Percentiles rank a stretch among this genome's conserved stretches.
phyloP scores from a whole-genome alignment of 2,888 invertebrate species.

The Uloborus plumipes region DNA sequence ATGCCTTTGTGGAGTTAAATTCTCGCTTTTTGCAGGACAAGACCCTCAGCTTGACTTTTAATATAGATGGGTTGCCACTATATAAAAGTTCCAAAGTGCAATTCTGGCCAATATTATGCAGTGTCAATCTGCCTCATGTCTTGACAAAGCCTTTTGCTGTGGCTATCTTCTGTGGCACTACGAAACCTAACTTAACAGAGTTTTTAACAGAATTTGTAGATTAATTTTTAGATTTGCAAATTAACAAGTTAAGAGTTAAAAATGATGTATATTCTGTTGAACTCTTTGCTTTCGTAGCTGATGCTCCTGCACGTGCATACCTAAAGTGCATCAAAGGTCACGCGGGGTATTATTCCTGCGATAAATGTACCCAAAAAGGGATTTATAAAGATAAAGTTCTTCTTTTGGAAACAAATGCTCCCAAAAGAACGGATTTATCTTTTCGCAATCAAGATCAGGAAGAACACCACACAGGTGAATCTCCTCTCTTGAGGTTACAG shows the following conservation, averaged over 20 bases:
- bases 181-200: neutral
- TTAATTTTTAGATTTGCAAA: neutral
- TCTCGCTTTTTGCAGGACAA: neutral
- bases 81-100: neutral
- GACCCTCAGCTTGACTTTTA: neutral
- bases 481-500: neutral
- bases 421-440: neutral
- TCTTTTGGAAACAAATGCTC: neutral
- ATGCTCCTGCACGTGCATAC: neutral
- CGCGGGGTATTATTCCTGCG: neutral
- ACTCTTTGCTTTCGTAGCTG: neutral
- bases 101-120: neutral
- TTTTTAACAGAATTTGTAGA: neutral
- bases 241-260: neutral
- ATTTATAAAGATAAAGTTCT: neutral
- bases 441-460: neutral
- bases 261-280: neutral
- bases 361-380: neutral
- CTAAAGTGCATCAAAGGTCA: neutral
- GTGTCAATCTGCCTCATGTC: neutral
- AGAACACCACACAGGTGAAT: neutral
- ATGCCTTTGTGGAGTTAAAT: neutral
- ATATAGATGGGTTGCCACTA: neutral
- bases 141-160: neutral
- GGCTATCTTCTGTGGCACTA: neutral